Percentiles rank a stretch among this genome's conserved stretches.
phyloP scores from a whole-genome alignment of 2,113 vertebrate species.

The Melanerpes aurifrons region DNA sequence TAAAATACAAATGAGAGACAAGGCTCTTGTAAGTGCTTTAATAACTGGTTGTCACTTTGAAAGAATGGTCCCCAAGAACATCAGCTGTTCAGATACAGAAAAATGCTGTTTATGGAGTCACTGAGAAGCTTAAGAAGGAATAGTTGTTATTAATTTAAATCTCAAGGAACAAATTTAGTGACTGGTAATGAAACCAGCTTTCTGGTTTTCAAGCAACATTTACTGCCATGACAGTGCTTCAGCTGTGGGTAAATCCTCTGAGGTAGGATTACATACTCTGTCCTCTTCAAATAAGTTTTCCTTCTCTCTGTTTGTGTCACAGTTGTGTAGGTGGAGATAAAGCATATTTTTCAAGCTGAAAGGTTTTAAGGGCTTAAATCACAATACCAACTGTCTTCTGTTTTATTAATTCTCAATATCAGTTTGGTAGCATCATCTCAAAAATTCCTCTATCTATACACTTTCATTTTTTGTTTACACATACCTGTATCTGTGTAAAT shows the following conservation, averaged over 20 bases:
- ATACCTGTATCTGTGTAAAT: neutral
- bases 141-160: slow-evolving; percentile 37
- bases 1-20: slow-evolving; percentile 7
- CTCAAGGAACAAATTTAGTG: neutral
- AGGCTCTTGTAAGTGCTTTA: slow-evolving; percentile 27
- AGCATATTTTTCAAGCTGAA: neutral
- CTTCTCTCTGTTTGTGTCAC: neutral
- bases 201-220: neutral
- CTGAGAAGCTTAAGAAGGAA: neutral
- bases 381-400: neutral
- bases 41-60: slow-evolving; percentile 31
- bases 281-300: neutral
- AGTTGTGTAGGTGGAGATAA: neutral
- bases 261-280: neutral
- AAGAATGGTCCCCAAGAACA: slow-evolving; percentile 19
- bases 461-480: neutral
- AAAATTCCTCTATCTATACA: fast-evolving
- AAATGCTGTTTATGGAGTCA: neutral
- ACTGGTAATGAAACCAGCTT: neutral
- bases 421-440: neutral
- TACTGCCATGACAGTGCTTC: neutral
- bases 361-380: neutral
- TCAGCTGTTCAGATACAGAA: slow-evolving; percentile 26
- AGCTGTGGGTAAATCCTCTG: neutral
- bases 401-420: neutral